Base-by-base conservation (phyloP, 2,888 invertebrate genomes). In the Siphlonurus alternatus region DNA sequence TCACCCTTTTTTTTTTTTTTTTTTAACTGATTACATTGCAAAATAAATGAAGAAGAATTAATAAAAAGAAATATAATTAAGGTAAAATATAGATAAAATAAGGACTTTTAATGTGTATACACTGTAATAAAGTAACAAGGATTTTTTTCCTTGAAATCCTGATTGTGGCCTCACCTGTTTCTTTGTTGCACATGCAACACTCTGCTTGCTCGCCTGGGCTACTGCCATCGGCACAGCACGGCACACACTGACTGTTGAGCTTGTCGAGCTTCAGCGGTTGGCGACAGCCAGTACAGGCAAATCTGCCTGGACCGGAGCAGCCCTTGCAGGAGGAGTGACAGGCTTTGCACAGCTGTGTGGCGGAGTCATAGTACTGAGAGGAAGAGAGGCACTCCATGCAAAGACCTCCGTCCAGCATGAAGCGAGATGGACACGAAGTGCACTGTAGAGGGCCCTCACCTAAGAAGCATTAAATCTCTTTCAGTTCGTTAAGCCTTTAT, bases 361-460 rank as follows among this genome's bases (percentile, higher is more conserved):
- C 79, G 0, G 82, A 76, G 69, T 88, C 88, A 71, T 87, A 86
- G 75, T 83, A 88, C 75, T 88, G 86, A 0, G 85, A 83, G 59
- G 84, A 83, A 5, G 38, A 38, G 15, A 86, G 79, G 67, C 88
- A 88, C 72, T 86, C 87, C 83, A 87, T 85, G 72, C 88, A 88
- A 0, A 86, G 77, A 2, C 86, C 86, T 66, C 85, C 85, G 68
- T 87, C 85, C 10, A 87, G 75, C 85, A 86, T 86, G 71, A 83
- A 86, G 71, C 83, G 84, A 0, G 83, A 77, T 0, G 86, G 86
- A 68, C 88, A 88, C 0, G 87, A 84, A 56, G 83, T 85, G 74
- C 88, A 88, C 70, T 84, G 83, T 62, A 87, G 76, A 0, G 88
- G 88, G 0, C 88, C 88, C 63, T 87, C 86, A 67, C 85, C 83